A percentile compares a stretch with the other conserved stretches of the same genome.
Conservation (phyloP, 2,113 vertebrate genomes). For the Brachyistius frenatus region DNA sequence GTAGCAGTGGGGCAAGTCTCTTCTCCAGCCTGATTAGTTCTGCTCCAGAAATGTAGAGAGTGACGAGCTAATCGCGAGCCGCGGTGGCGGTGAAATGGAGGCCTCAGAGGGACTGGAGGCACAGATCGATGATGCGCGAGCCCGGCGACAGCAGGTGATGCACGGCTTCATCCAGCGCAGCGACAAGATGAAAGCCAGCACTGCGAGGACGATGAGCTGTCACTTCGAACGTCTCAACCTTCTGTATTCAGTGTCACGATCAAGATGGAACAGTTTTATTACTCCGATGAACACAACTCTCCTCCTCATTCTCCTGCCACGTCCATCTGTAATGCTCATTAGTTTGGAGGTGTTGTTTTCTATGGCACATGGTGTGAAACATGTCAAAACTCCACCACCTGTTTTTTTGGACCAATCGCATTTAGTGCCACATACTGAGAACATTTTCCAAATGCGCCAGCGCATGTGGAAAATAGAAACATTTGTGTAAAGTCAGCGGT, state of each 20-base stretch:
- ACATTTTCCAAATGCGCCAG: too few relatives aligned
- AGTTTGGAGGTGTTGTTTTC: neutral
- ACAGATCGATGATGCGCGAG: constrained; percentile 58
- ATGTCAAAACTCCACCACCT: neutral
- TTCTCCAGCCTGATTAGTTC: constrained; percentile 76
- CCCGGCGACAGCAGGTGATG: constrained; percentile 28
- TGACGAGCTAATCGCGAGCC: constrained; percentile 71
- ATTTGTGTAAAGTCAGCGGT: too few relatives aligned
- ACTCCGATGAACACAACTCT: neutral
- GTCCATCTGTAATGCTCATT: neutral
- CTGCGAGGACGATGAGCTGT: neutral
- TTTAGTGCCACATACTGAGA: too few relatives aligned
- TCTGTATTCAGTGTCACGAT: neutral
- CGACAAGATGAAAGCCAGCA: constrained; percentile 18
- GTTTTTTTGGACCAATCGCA: neutral
- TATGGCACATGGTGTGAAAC: neutral
- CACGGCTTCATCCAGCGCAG: constrained; percentile 10
- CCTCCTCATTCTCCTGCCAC: neutral
- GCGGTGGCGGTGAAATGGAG: constrained; percentile 17
- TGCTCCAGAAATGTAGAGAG: constrained; percentile 74
- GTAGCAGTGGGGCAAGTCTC: constrained; percentile 46
- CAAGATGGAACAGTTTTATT: neutral
- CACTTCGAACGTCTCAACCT: neutral
- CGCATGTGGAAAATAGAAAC: too few relatives aligned
- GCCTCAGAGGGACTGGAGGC: constrained; percentile 47